phyloP scores from a whole-genome alignment of 2,888 invertebrate species.

The Thysanoteuthis rhombus region DNA sequence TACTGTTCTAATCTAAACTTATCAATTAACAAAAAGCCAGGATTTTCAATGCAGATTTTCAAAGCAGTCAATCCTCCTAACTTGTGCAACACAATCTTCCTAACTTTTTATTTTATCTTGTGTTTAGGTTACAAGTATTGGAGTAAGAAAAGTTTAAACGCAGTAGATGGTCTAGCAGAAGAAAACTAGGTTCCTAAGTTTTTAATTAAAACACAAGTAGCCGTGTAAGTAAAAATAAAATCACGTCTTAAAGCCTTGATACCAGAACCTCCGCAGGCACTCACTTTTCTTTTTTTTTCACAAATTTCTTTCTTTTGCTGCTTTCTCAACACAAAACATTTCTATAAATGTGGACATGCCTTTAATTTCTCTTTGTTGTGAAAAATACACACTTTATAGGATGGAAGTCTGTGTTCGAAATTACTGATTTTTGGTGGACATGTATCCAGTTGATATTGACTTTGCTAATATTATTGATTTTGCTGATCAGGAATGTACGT shows the following conservation, averaged over 20 bases:
- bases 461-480: not conserved
- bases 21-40: no score
- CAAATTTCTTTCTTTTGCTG: not conserved
- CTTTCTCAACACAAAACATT: not conserved
- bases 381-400: not conserved
- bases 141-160: no score
- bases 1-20: no score
- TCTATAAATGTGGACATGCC: not conserved
- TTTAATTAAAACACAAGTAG: not conserved
- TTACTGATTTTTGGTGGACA: not conserved
- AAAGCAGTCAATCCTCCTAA: no score
- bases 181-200: not conserved
- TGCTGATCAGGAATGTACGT: not conserved
- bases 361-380: not conserved
- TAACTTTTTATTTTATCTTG: no score
- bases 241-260: not conserved
- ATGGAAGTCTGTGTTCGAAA: not conserved
- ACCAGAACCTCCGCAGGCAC: not conserved
- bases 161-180: not conserved
- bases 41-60: no score
- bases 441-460: not conserved
- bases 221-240: not conserved
- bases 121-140: no score
- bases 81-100: no score
- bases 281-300: not conserved